These are phyloP conservation scores for Bostrychus sinensis DNA, from an alignment of 2,113 vertebrate genomes.

Conservation along the genomic window DNA sequence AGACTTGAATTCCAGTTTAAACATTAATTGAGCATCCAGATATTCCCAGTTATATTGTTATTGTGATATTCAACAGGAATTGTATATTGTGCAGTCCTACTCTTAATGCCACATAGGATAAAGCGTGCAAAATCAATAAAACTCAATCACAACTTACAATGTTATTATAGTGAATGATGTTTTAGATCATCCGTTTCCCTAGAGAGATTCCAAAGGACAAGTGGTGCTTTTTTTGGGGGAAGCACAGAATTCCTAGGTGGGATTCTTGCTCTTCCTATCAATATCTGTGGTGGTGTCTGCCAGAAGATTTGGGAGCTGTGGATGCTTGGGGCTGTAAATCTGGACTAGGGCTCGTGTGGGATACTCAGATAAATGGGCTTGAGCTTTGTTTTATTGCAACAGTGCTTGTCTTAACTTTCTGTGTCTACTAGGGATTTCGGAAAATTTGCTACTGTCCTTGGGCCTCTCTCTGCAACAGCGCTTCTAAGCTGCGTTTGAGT, in stretches of 20 bases:
- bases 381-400: conserved; percentile 76
- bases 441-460: conserved; percentile 74
- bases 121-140: conserved; percentile 45
- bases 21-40: too few relatives aligned
- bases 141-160: conserved; percentile 48
- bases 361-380: conserved; percentile 77
- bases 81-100: too few relatives aligned
- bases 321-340: conserved; percentile 74
- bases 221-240: conserved; percentile 46
- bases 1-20: too few relatives aligned
- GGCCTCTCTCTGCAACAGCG: conserved; percentile 64
- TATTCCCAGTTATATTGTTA: too few relatives aligned
- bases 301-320: conserved; percentile 75
- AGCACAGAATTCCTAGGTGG: conserved; percentile 63
- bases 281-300: conserved; percentile 67
- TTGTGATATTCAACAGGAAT: too few relatives aligned
- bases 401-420: conserved; percentile 77
- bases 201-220: conserved; percentile 19
- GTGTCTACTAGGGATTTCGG: conserved; percentile 69
- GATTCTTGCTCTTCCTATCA: conserved; percentile 60
- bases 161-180: conserved; percentile 42
- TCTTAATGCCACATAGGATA: conserved; percentile 43
- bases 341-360: conserved; percentile 77
- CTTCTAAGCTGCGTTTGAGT: conserved; percentile 64
- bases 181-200: conserved; percentile 28